Evolutionary conservation across 1,140 invertebrate genomes (phyloP), one percentile per base, ranked within the genome.

Genomic region (Condylostylus longicornis): DNA sequence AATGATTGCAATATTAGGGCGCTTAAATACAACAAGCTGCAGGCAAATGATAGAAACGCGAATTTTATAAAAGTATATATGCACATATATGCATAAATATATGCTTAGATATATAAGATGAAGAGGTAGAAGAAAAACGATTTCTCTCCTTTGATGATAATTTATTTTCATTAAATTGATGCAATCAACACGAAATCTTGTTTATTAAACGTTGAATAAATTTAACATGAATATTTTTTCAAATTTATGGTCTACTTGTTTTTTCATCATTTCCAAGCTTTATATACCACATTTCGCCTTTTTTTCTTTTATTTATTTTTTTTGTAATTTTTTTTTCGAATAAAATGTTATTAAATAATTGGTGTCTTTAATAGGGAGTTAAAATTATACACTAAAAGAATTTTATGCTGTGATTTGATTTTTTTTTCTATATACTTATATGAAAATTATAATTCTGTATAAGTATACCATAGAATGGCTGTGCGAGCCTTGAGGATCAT

Each of bases 151-250:
- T 42, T 39, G 25, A 10, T 34, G 42, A 48, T 51, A 48, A 51
- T 51, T 51, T 49, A 51, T 49, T 46, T 49, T 45, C n/a, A 45
- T 47, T 51, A 51, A 51, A 48, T 51, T 51, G 49, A 43, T 43
- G 44, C 44, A 51, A 51, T 49, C 47, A 47, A 51, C 49, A 49
- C 49, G 47, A 40, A 40, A 51, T 49, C 49, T 49, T 51, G 49
- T 51, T 49, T 51, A 51, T 51, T 51, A 51, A 51, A 49, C 47
- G 49, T 42, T 51, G 44, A 40, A 43, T 40, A 42, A 42, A 43
- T 48, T 37, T 28, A 29, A 43, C 42, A 40, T 35, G 38, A 31
- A 31, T 38, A 38, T 38, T 27, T 28, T 33, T 30, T 4, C 15
- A n/a, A 23, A n/a, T 25, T 25, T 25, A 25, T 25, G 23, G 23